These are phyloP conservation scores for Hiodon alosoides DNA, from an alignment of 2,113 vertebrate species.

Conservation along the genomic window DNA sequence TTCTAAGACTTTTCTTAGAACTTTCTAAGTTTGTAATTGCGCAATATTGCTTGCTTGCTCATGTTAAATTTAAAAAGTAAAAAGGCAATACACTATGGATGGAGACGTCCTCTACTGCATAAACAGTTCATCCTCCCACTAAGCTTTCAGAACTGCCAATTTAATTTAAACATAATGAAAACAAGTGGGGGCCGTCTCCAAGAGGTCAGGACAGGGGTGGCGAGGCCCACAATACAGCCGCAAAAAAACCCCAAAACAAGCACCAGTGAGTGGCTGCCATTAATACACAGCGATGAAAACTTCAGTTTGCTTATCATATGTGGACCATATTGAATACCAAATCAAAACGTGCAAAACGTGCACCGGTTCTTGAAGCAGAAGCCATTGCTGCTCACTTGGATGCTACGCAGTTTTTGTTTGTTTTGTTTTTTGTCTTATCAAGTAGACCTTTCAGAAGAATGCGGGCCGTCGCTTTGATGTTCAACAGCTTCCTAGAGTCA, in stretches of 20 bases:
- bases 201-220: slow-evolving; percentile 29
- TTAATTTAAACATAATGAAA: slow-evolving; percentile 31
- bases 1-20: too few species aligned
- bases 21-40: too few species aligned
- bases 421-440: not conserved
- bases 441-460: not conserved
- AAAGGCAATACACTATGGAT: too few species aligned
- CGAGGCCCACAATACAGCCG: not conserved
- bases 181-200: slow-evolving; percentile 25
- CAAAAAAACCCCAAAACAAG: slow-evolving; percentile 17
- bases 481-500: not conserved
- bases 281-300: slow-evolving; percentile 33
- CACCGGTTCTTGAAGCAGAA: not conserved
- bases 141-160: slow-evolving; percentile 10
- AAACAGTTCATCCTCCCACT: slow-evolving; percentile 18
- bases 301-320: slow-evolving; percentile 63
- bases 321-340: slow-evolving; percentile 27
- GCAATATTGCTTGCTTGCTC: too few species aligned
- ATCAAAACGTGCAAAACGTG: not conserved
- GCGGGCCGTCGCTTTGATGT: slow-evolving; percentile 1
- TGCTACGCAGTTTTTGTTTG: too few species aligned
- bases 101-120: not conserved
- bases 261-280: slow-evolving; percentile 46
- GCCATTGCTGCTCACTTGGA: too few species aligned
- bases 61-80: not conserved